Conservation (phyloP, 2,888 invertebrate genomes). For the Oscheius sp. region DNA sequence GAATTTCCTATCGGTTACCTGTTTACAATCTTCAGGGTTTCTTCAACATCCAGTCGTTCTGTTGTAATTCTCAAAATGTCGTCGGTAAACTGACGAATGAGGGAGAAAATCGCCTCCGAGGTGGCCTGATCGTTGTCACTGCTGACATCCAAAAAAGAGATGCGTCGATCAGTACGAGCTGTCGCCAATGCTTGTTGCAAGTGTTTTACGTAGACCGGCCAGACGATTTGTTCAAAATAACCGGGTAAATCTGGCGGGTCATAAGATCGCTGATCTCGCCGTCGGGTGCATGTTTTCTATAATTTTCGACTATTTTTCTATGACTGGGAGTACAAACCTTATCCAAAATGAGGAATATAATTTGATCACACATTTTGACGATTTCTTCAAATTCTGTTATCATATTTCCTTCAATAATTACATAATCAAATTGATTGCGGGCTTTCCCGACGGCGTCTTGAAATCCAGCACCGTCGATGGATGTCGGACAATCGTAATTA, state of each 20-base stretch:
- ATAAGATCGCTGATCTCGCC: conserved; percentile 76
- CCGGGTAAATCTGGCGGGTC: conserved; percentile 88
- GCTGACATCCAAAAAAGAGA: conserved; percentile 58
- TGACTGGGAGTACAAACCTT: conserved; percentile 40
- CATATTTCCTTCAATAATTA: conserved; percentile 71
- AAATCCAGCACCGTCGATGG: conserved; percentile 26
- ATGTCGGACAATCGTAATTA: conserved; percentile 50
- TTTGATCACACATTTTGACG: conserved; percentile 49
- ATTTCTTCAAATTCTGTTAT: conserved; percentile 63
- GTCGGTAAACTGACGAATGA: conserved; percentile 49
- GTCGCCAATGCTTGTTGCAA: conserved; percentile 62
- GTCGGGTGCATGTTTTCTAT: conserved; percentile 61
- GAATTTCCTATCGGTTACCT: neutral
- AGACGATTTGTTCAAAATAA: conserved; percentile 81
- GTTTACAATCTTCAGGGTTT: conserved; percentile 39
- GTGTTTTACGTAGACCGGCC: conserved; percentile 83
- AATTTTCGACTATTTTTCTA: neutral
- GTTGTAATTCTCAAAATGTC: conserved; percentile 57
- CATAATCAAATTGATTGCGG: conserved; percentile 44
- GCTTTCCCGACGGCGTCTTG: neutral
- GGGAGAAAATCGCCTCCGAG: conserved; percentile 35
- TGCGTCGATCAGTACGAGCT: conserved; percentile 43
- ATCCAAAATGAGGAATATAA: conserved; percentile 67
- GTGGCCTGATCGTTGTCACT: conserved; percentile 34
- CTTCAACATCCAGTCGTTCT: conserved; percentile 43